Evolutionary conservation across 2,797 vertebrate genomes (phyloP), one percentile per base, ranked within the genome.

Genomic region (Sebastes cheni): DNA sequence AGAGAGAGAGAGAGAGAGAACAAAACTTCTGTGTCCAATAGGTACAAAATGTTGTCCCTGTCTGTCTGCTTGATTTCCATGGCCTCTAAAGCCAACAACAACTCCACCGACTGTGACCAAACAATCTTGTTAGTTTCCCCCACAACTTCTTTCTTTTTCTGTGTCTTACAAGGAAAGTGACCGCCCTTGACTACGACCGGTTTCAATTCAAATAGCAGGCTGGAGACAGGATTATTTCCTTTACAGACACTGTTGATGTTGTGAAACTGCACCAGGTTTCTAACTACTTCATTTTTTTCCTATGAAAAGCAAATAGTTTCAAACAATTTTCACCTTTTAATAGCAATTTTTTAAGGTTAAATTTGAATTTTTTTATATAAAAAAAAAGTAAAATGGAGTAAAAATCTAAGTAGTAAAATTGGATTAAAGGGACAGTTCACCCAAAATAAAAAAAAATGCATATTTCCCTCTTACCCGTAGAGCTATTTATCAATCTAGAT

Each of bases 91-190:
- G 52, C 76, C 78, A 65, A 87, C 87, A 89, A 81, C 89, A 86
- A 75, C 71, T 85, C 32, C 75, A 52, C 67, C 67, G 50, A 84
- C 84, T 91, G 92, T 92, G 92, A 92, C 92, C 84, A 91, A 93
- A 89, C 89, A 90, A 91, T 92, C 91, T 71, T 84, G 82, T 91
- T 90, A 88, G 87, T 82, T 83, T 91, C 80, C 67, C 75, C 30
- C 39, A 58, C 64, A 82, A 68, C 82, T 25, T 64, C 55, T 76
- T 83, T 81, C 74, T 81, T 23, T 72, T 72, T 42, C 42, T 74
- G 30, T 73, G 72, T 78, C 69, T 84, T 78, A 80, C 73, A 83
- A 72, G 72, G 11, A 79, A 73, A 80, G 29, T 30, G 46, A 71
- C 42, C 22, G 18, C 46, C 75, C 39, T 80, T 56, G 64, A 55